Evolutionary conservation across 2,113 vertebrate species (phyloP), one percentile per base, ranked within the genome.

Genomic region (Megalops atlanticus): DNA sequence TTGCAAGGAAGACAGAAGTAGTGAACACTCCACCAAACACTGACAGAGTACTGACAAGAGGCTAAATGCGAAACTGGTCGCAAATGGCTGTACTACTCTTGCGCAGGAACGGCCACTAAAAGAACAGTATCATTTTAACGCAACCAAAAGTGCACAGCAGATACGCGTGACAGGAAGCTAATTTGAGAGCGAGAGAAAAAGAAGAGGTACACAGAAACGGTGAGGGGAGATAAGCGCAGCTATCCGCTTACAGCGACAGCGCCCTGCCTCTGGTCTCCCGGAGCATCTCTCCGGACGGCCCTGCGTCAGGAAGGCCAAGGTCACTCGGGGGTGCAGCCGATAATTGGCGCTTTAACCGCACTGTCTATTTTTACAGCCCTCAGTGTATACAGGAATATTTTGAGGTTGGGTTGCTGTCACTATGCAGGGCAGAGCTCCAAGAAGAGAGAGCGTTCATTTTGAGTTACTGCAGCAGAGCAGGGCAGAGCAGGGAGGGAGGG

Each of bases 71-170:
- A n/a, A n/a, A n/a, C n/a, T n/a, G n/a, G n/a, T n/a, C n/a, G n/a
- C n/a, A n/a, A n/a, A n/a, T n/a, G n/a, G n/a, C n/a, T n/a, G n/a
- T n/a, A n/a, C n/a, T n/a, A n/a, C n/a, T n/a, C n/a, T n/a, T n/a
- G n/a, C n/a, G n/a, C n/a, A n/a, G n/a, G n/a, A n/a, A n/a, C n/a
- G n/a, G n/a, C n/a, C n/a, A n/a, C n/a, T n/a, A n/a, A n/a, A n/a
- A n/a, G n/a, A n/a, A n/a, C n/a, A n/a, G n/a, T n/a, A n/a, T n/a
- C n/a, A n/a, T n/a, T n/a, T n/a, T n/a, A n/a, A n/a, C n/a, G n/a
- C n/a, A n/a, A n/a, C n/a, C n/a, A 89, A 68, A 68, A 75, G 76
- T 71, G 49, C n/a, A 64, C n/a, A 64, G 74, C 83, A 70, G 33
- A 81, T 36, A 77, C 81, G 35, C 76, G 39, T 77, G 33, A 54